A percentile compares a stretch with the other conserved stretches of the same genome.
Conservation (phyloP, 2,797 vertebrate species). For the Coilia nasus region DNA sequence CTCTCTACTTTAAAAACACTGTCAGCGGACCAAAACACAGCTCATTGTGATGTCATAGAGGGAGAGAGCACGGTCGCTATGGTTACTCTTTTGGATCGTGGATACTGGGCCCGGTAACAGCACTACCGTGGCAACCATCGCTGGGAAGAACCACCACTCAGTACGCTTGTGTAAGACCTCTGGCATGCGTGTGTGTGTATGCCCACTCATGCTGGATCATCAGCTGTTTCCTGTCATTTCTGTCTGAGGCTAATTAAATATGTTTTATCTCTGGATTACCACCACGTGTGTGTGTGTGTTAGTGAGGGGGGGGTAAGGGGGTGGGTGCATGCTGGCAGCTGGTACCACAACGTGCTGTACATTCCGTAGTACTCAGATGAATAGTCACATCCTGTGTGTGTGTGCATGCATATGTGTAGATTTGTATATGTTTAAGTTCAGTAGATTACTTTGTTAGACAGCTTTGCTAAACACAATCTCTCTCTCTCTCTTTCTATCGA, state of each 20-base stretch:
- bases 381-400: not conserved
- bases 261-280: not conserved
- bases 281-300: not conserved
- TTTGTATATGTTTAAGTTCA: no score
- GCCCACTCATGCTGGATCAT: constrained; percentile 1
- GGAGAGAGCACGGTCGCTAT: not conserved
- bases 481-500: constrained; percentile 19
- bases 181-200: not conserved
- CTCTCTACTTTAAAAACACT: not conserved
- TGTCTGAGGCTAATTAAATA: not conserved
- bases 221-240: constrained; percentile 17
- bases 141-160: not conserved
- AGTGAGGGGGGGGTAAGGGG: not conserved
- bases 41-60: constrained; percentile 20
- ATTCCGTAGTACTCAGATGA: not conserved
- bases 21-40: not conserved
- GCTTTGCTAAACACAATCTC: no score
- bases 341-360: not conserved
- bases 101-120: not conserved
- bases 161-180: not conserved
- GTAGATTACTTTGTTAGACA: no score
- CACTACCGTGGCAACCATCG: not conserved
- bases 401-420: not conserved
- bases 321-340: not conserved
- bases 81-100: not conserved